These are phyloP conservation scores for Eupithecia centaureata DNA, from an alignment of 2,888 invertebrate species.

Conservation along the genomic window DNA sequence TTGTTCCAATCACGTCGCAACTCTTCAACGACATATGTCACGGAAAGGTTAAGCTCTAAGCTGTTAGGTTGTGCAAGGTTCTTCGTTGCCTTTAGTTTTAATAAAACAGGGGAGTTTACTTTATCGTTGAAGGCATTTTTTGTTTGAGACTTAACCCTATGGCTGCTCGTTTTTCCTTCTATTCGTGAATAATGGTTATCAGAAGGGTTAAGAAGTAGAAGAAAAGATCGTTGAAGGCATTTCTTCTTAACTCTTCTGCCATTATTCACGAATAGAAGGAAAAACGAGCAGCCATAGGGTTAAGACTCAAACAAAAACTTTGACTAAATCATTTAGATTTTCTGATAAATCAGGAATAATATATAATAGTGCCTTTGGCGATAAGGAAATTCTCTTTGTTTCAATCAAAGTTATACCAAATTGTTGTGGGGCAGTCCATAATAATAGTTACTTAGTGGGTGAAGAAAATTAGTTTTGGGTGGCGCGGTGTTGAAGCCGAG, in stretches of 20 bases:
- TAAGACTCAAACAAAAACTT: neutral
- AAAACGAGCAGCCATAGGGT: too few relatives aligned
- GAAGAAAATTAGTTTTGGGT: neutral
- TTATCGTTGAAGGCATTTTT: conserved; percentile 2
- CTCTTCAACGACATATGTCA: conserved; percentile 84
- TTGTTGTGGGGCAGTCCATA: conserved; percentile 9
- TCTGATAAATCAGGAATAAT: too few relatives aligned
- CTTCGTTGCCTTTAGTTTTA: neutral
- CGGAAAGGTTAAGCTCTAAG: conserved; percentile 75
- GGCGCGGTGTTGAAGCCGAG: neutral
- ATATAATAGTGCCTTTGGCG: conserved; percentile 3
- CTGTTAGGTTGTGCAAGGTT: conserved; percentile 18
- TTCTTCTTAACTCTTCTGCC: too few relatives aligned
- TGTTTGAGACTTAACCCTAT: too few relatives aligned
- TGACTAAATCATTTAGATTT: neutral
- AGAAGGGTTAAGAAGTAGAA: too few relatives aligned
- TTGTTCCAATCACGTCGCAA: conserved; percentile 84
- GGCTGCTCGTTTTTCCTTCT: too few relatives aligned
- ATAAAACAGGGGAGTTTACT: neutral
- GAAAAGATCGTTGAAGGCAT: too few relatives aligned
- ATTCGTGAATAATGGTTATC: too few relatives aligned
- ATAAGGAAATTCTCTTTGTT: neutral
- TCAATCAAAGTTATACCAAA: conserved; percentile 3
- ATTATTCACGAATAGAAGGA: too few relatives aligned
- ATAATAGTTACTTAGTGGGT: neutral